Conservation (phyloP, 2,113 vertebrate genomes). For the Cottus gobio region DNA sequence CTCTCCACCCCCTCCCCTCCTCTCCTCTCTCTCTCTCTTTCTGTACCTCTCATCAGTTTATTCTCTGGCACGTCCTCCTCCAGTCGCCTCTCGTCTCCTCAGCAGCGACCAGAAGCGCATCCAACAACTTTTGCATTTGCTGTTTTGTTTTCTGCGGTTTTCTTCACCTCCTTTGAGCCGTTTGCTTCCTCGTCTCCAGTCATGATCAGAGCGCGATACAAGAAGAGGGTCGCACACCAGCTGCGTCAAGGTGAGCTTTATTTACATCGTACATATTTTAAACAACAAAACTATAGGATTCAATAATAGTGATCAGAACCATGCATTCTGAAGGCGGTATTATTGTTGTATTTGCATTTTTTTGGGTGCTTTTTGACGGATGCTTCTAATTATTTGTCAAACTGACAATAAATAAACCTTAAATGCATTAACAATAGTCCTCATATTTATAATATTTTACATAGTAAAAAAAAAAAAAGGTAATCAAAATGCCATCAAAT, state of each 20-base stretch:
- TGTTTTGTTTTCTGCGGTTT: not conserved
- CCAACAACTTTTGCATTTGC: constrained; percentile 32
- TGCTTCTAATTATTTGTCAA: not conserved
- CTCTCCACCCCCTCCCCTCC: not conserved
- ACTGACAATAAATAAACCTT: not conserved
- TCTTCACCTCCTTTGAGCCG: not conserved
- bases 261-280: not conserved
- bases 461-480: not conserved
- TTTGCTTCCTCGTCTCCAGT: not conserved
- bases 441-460: not conserved
- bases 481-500: too few species aligned
- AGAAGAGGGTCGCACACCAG: not conserved
- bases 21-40: not conserved
- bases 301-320: not conserved
- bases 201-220: constrained; percentile 20
- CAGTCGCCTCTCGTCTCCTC: not conserved
- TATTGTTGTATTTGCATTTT: not conserved
- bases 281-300: not conserved
- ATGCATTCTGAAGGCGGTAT: not conserved
- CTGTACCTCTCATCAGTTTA: constrained; percentile 1
- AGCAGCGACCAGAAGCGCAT: not conserved
- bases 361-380: not conserved
- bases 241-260: constrained; percentile 54
- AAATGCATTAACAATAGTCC: not conserved
- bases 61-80: not conserved